Evolutionary conservation across 2,888 invertebrate genomes (phyloP), one percentile per base, ranked within the genome.

Genomic region (Pediacus dermestoides): DNA sequence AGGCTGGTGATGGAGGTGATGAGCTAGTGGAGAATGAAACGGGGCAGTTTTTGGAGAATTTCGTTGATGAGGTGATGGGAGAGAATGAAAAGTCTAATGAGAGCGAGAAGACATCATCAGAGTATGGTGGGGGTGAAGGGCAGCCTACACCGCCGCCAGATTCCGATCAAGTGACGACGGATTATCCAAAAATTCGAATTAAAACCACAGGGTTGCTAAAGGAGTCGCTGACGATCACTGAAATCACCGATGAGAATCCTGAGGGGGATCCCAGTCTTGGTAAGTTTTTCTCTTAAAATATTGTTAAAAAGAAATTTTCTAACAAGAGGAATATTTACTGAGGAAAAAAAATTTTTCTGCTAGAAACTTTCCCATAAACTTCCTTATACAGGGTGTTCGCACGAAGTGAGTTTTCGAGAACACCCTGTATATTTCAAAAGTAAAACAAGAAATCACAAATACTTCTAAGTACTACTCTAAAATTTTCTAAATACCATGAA

Each of bases 111-210:
- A 36, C 53, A 26, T 36, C 31, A 3, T 44, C 49, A 9, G 58
- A 59, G 27, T 57, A 53, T 34, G 59, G 55, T n/a, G 58, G 53
- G 18, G 57, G 66, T 18, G 66, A 67, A 2, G 64, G 65, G 12
- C 63, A 66, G 46, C 57, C 61, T 4, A 60, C 62, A 16, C 56
- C 60, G 9, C 61, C 64, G 3, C 66, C 68, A 4, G 65, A 67
- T 7, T 60, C 63, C n/a, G 62, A 59, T 2, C 59, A 59, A 39
- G 55, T 61, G 1, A 57, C 63, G 11, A 57, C 64, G 2, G 67
- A 66, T 25, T 64, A 61, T 48, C 70, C 70, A 2, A 68, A 69
- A 37, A 68, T 70, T 33, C 57, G 68, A 13, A 67, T 70, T 16
- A 68, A 67, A 46, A 65, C 64, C 7, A 62, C 61, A 12, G 70